Conservation (phyloP, 2,113 vertebrate genomes). For the Gnathonemus echidnorhynchus region DNA sequence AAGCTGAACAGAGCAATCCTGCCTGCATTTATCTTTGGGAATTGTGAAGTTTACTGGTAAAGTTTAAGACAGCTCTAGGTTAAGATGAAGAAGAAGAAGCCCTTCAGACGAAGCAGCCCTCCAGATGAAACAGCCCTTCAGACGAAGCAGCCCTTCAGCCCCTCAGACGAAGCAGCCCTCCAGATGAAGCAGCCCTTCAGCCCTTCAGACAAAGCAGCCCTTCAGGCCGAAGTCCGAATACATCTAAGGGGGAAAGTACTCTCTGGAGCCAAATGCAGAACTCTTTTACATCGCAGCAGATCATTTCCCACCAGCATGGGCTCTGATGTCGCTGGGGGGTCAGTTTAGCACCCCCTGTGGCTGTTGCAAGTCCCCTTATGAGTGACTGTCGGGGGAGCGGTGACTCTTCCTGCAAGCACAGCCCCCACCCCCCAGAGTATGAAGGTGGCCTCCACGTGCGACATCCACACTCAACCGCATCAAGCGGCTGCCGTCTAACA, state of each 20-base stretch:
- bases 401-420: not conserved
- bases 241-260: not conserved
- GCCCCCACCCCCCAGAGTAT: not conserved
- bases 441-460: not conserved
- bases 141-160: too few species aligned
- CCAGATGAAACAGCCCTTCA: too few species aligned
- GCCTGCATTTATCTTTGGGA: not conserved
- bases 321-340: not conserved
- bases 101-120: too few species aligned
- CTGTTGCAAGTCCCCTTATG: not conserved
- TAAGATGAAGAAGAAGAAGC: not conserved
- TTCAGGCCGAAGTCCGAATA: not conserved
- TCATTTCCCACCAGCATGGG: not conserved
- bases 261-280: not conserved
- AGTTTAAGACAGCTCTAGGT: not conserved
- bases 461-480: not conserved
- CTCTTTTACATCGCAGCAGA: not conserved
- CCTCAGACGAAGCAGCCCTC: too few species aligned
- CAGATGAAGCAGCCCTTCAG: too few species aligned
- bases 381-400: not conserved
- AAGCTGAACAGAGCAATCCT: not conserved
- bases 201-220: not conserved
- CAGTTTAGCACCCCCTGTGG: not conserved
- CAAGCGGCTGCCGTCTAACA: conserved; percentile 22
- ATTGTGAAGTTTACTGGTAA: not conserved